Base-by-base conservation (phyloP, 2,113 vertebrate species). In the Zosterops japonicus region DNA sequence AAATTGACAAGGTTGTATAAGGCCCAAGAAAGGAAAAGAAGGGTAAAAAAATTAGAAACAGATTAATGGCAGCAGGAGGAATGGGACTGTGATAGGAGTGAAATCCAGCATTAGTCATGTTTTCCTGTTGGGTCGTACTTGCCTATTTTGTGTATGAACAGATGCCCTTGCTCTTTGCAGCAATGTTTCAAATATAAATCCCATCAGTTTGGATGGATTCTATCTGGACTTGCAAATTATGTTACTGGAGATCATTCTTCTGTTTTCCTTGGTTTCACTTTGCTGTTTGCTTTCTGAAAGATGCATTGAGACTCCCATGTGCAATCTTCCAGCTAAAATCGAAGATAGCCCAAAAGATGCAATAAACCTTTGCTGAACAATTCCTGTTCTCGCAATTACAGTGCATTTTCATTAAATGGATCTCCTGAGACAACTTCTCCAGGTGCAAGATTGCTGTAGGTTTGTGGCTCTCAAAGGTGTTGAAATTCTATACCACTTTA, bases 401-500 rank as follows among this genome's bases (percentile, higher is more conserved):
- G 25, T 19, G 18, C 22, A 84, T 55, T 75, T 88, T 89, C 61
- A 33, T 83, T 63, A 44, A 42, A 80, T 60, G 50, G 14, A 31
- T 79, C 77, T 81, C 87, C 50, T 6, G 87, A 90, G 85, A 39
- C 59, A 56, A 28, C 41, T 63, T 49, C 36, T 78, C 61, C 74
- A 94, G 52, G 42, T 59, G 28, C 68, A 88, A 94, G 76, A 69
- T 84, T 96, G 64, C 55, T 93, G 50, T 52, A 67, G 29, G 56
- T 76, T 93, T 96, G 88, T 92, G 36, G 8, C 24, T 81, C 27
- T 91, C 81, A 87, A 78, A 87, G 81, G 69, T 31, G 64, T 11
- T 52, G 47, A 84, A 96, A 90, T 74, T 68, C 64, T 80, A 49
- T 80, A 92, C 75, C 39, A 63, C 50, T 90, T 97, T 93, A 96